Percentiles rank a stretch among this genome's conserved stretches.
These are phyloP conservation scores for Ammodytes marinus DNA, from an alignment of 2,113 vertebrate species.

Conservation along the genomic window DNA sequence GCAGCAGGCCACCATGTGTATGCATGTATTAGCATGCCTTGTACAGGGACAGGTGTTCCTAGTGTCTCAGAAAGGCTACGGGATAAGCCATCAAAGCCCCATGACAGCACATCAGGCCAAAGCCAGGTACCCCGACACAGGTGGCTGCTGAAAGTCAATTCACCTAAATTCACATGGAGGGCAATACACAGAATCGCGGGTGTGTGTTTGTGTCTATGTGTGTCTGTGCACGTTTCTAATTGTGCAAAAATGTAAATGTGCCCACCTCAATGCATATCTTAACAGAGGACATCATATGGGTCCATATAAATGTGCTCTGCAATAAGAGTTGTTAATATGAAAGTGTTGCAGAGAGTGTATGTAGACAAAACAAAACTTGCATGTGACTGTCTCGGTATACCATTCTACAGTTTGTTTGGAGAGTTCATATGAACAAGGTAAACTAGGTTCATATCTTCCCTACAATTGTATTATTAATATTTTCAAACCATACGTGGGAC, in stretches of 20 bases:
- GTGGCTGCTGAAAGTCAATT: constrained; percentile 60
- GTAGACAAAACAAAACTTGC: background rate
- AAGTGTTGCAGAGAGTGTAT: background rate
- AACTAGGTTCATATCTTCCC: background rate
- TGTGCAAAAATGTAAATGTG: constrained; percentile 14
- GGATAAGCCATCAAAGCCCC: constrained; percentile 62
- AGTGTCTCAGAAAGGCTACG: constrained; percentile 74
- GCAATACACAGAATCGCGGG: background rate
- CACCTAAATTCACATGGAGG: constrained; percentile 29
- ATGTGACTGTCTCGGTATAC: background rate
- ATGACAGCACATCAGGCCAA: constrained; percentile 70
- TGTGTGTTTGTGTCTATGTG: background rate
- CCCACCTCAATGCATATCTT: background rate
- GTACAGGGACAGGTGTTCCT: constrained; percentile 78
- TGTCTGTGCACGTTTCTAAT: background rate
- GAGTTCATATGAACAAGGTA: background rate
- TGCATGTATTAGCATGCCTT: constrained; percentile 83
- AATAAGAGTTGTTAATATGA: background rate
- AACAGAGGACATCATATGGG: background rate
- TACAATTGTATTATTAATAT: background rate
- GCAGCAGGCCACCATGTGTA: constrained; percentile 78
- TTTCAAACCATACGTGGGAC: background rate
- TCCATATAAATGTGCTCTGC: background rate
- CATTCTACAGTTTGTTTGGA: too few species aligned
- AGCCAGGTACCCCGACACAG: constrained; percentile 55